phyloP scores from a whole-genome alignment of 2,888 invertebrate genomes.

The Pycnomerus fuliginosus region DNA sequence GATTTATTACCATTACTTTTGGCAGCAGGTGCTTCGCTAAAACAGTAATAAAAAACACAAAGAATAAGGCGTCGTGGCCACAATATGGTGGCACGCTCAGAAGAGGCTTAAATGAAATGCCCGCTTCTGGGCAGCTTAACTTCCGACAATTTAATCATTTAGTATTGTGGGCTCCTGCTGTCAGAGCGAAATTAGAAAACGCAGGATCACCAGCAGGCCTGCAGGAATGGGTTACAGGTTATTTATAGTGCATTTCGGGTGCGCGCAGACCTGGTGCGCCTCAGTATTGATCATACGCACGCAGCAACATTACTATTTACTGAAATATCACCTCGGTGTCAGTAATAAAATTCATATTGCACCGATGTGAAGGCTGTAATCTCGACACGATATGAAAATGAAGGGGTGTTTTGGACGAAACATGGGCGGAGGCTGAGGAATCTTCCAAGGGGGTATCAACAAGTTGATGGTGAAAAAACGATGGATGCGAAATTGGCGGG shows the following conservation, averaged over 20 bases:
- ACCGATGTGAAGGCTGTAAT: no score
- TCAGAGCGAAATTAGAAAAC: constrained; percentile 7
- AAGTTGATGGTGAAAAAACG: constrained; percentile 14
- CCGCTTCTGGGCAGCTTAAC: no score
- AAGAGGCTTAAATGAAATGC: no score
- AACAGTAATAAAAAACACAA: no score
- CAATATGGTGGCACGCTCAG: no score
- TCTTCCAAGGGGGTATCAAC: constrained; percentile 11
- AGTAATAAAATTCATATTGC: constrained; percentile 9
- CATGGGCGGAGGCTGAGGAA: background rate
- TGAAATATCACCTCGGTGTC: constrained; percentile 12
- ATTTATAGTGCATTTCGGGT: constrained; percentile 28
- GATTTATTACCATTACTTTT: no score
- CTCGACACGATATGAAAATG: background rate
- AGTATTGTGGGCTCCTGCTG: constrained; percentile 4
- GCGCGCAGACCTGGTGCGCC: constrained; percentile 29
- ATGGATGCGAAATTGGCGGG: constrained; percentile 6
- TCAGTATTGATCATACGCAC: constrained; percentile 33
- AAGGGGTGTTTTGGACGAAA: background rate
- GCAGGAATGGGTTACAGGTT: constrained; percentile 20
- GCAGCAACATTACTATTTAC: constrained; percentile 17
- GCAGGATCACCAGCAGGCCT: constrained; percentile 9
- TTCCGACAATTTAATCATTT: no score
- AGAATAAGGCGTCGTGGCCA: no score
- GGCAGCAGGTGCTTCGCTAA: no score